These are phyloP conservation scores for Drosophila hamatofila DNA, from an alignment of 2,888 invertebrate species.

Conservation along the genomic window DNA sequence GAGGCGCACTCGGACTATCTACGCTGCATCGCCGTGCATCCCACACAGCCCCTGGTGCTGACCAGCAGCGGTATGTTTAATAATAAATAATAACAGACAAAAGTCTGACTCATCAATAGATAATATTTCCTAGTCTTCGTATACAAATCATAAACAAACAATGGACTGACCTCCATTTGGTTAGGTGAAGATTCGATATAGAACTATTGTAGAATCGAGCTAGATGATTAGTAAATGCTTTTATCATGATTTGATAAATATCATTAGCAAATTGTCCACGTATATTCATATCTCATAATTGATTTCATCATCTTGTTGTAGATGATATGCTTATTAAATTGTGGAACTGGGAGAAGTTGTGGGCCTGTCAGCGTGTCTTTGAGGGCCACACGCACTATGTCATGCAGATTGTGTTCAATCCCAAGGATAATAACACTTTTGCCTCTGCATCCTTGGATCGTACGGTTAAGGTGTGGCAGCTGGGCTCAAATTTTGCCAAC, in stretches of 20 bases:
- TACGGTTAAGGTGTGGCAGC: constrained; percentile 99
- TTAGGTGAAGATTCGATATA: not conserved
- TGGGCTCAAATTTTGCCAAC: constrained; percentile 98
- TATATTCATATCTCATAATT: not conserved
- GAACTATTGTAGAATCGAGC: not conserved
- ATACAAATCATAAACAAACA: constrained; percentile 8
- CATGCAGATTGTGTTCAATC: constrained; percentile 99
- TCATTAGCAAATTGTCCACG: not conserved
- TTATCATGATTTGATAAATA: not conserved
- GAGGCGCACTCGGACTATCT: constrained; percentile 99
- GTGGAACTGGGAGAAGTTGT: constrained; percentile 99
- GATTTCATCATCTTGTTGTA: constrained; percentile 81
- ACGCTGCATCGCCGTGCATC: constrained; percentile 97
- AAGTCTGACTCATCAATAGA: not conserved
- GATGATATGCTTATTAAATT: constrained; percentile 99
- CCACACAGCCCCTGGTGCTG: constrained; percentile 97
- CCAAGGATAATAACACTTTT: constrained; percentile 99
- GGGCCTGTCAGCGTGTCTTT: constrained; percentile 99
- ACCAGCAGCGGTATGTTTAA: constrained; percentile 95
- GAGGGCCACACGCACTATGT: constrained; percentile 99
- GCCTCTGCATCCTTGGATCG: constrained; percentile 99
- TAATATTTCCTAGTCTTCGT: not conserved
- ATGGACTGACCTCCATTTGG: constrained; percentile 1
- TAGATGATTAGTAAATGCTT: not conserved
- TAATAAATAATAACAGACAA: not conserved